These are phyloP conservation scores for Drosophila pegasa DNA, from an alignment of 2,888 invertebrate genomes.

Conservation along the genomic window DNA sequence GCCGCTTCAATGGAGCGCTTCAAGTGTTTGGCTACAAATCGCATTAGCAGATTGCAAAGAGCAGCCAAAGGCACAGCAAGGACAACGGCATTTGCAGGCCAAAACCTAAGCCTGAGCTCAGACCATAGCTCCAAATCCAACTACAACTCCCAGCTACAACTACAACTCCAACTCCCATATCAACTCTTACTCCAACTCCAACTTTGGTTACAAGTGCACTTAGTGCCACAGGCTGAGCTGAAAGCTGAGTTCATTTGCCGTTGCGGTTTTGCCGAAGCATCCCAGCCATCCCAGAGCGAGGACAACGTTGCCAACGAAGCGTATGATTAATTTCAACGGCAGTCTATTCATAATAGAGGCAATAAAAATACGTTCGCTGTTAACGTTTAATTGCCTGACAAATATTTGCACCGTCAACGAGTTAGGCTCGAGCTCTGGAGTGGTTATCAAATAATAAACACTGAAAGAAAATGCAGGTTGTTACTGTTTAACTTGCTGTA, in stretches of 20 bases:
- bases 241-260: conserved; percentile 34
- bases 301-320: conserved; percentile 46
- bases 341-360: conserved; percentile 31
- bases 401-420: conserved; percentile 68
- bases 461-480: not conserved
- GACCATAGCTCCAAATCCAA: conserved; percentile 2
- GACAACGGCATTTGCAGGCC: not conserved
- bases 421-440: conserved; percentile 51
- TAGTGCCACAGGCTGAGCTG: conserved; percentile 32
- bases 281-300: conserved; percentile 1
- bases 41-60: conserved; percentile 53
- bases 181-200: not conserved
- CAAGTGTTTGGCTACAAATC: conserved; percentile 62
- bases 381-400: conserved; percentile 72
- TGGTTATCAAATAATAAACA: conserved; percentile 56
- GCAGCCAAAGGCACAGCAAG: conserved; percentile 22
- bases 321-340: conserved; percentile 66
- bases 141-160: conserved; percentile 9
- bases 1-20: conserved; percentile 48
- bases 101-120: not conserved
- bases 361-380: conserved; percentile 51
- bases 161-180: not conserved
- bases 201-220: conserved; percentile 40
- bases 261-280: conserved; percentile 31
- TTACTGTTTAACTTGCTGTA: not conserved